phyloP scores from a whole-genome alignment of 2,888 invertebrate genomes.

The Pristionchus entomophagus region DNA sequence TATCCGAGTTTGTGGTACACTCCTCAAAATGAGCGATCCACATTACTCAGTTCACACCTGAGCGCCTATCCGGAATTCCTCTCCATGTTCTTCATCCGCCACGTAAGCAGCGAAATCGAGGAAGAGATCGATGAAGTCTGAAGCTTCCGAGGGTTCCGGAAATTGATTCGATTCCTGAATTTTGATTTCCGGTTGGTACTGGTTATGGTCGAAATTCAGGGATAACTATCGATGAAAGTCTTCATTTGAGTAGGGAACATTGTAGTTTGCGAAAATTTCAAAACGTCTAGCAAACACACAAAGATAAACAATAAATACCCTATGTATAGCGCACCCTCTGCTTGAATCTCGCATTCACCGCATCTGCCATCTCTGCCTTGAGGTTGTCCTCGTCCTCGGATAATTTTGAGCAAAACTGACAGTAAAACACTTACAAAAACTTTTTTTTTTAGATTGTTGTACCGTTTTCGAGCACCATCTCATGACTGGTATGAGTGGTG shows the following conservation, averaged over 20 bases:
- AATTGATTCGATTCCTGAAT: not conserved
- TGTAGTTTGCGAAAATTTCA: not conserved
- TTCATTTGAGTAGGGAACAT: not conserved
- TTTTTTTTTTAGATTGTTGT: not conserved
- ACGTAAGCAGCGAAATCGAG: conserved; percentile 60
- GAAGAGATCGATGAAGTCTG: conserved; percentile 67
- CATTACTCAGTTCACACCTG: not conserved
- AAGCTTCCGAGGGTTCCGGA: not conserved
- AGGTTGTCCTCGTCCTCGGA: not conserved
- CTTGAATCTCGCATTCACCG: not conserved
- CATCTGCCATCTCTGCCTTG: not conserved
- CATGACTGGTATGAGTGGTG: not conserved
- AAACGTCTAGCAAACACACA: not conserved
- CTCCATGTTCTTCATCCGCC: not conserved
- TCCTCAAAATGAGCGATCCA: not conserved
- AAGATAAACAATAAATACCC: not conserved
- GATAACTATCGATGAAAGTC: not conserved
- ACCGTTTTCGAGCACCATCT: not conserved
- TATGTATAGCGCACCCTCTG: not conserved
- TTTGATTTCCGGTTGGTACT: not conserved
- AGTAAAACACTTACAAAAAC: not conserved
- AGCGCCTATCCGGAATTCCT: conserved; percentile 2
- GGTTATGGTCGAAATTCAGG: not conserved
- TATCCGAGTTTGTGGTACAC: not conserved
- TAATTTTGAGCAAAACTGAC: not conserved